Base-by-base conservation (phyloP, 2,797 vertebrate genomes). In the Siniperca scherzeri region DNA sequence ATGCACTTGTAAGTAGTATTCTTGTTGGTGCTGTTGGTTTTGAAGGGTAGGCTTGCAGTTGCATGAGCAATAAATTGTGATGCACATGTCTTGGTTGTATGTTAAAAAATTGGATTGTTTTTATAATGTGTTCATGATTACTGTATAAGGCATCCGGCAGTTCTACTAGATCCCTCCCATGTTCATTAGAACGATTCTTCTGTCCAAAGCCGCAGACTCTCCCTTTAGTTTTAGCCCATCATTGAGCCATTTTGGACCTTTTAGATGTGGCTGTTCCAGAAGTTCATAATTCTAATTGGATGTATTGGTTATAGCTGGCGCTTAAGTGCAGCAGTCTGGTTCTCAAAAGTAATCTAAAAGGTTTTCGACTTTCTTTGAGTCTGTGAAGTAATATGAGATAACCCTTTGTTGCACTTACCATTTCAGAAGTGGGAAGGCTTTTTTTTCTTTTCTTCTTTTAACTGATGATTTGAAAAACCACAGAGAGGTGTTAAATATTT, bases 401-500 rank as follows among this genome's bases (percentile, higher is more conserved):
- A 85, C 71, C 71, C 69, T 83, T 79, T 77, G 68, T 81, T 71
- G 36, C 57, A 71, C 22, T 82, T 25, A 62, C 14, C n/a, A 59
- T 75, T 82, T 46, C 65, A 71, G 48, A 50, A 81, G 50, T 46
- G n/a, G 7, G n/a, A 27, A 66, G 65, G 17, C 44, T 5, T 27
- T 53, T 60, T 77, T 56, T 68, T n/a, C n/a, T 73, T 50, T 75
- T 56, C n/a, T 46, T 59, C 59, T 57, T 86, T 83, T 72, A 82
- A 75, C 68, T n/a, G 11, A 55, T 64, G 61, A 75, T 77, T 85
- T 83, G 56, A 83, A 84, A 80, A 82, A 73, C n/a, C 67, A 74
- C 57, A 79, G 74, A 80, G 42, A 64, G 69, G 30, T 80, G 70
- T 87, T 91, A 83, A 90, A 91, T 91, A 78, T 89, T 91, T 90